These are phyloP conservation scores for Dolichotis patagonum DNA, from an alignment of 2,113 vertebrate species.

Conservation along the genomic window DNA sequence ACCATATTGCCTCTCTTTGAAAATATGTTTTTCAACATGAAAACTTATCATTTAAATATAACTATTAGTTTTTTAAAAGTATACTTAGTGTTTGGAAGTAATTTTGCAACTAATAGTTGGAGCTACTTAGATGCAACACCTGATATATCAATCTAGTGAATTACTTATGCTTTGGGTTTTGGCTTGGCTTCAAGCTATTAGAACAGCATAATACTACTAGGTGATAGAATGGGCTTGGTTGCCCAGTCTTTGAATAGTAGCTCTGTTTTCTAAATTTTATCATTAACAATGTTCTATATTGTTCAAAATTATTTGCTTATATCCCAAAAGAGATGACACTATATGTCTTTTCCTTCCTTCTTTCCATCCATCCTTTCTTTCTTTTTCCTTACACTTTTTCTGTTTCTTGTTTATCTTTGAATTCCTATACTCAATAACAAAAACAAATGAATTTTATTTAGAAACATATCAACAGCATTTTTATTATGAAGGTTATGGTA, in stretches of 20 bases:
- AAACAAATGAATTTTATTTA: slow-evolving; percentile 52
- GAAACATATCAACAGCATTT: slow-evolving; percentile 79
- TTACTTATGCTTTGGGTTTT: not conserved
- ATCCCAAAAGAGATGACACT: not conserved
- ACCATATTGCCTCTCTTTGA: not conserved
- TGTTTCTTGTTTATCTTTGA: not conserved
- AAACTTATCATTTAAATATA: not conserved
- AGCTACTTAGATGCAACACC: not conserved
- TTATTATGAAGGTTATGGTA: slow-evolving; percentile 62
- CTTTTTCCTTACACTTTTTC: not conserved
- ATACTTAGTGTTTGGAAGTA: not conserved
- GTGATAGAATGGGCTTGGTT: not conserved
- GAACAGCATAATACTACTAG: not conserved
- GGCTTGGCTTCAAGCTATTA: not conserved
- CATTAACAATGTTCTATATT: not conserved
- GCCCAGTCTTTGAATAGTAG: not conserved
- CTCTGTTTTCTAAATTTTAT: not conserved
- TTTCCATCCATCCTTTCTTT: not conserved
- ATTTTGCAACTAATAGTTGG: not conserved
- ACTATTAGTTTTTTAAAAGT: not conserved
- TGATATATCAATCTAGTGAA: not conserved
- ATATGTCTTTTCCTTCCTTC: not conserved
- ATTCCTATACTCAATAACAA: not conserved
- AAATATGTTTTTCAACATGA: not conserved
- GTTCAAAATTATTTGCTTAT: not conserved